These are phyloP conservation scores for Agrilus mali DNA, from an alignment of 2,888 invertebrate genomes.

Conservation along the genomic window DNA sequence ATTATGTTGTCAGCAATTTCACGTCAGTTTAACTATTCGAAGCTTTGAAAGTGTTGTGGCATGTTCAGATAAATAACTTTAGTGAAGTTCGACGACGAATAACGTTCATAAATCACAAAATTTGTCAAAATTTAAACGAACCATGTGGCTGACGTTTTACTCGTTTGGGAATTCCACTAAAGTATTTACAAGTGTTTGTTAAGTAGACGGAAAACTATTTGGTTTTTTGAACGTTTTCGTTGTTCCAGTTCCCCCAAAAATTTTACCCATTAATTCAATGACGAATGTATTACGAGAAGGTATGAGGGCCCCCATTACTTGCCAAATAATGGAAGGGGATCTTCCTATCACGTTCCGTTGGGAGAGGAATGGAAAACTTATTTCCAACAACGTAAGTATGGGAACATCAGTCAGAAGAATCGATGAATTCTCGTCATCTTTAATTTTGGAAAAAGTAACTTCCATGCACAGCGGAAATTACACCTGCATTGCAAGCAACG, in stretches of 20 bases:
- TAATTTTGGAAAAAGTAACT: constrained; percentile 75
- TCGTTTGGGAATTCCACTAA: no score
- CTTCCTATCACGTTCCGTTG: constrained; percentile 83
- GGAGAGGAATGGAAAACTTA: constrained; percentile 76
- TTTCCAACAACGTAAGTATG: constrained; percentile 35
- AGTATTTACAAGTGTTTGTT: no score
- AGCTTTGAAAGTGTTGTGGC: no score
- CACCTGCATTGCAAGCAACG: constrained; percentile 82
- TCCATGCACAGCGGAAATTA: constrained; percentile 82
- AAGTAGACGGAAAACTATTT: no score
- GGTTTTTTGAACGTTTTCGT: constrained; percentile 1
- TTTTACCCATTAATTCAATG: constrained; percentile 71
- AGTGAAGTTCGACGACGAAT: no score
- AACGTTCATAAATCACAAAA: no score
- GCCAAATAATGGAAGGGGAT: constrained; percentile 85
- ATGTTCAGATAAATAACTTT: no score
- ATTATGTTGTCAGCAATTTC: no score
- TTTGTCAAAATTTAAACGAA: no score
- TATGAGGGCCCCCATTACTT: constrained; percentile 80
- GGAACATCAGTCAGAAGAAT: constrained; percentile 47
- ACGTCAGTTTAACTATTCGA: no score
- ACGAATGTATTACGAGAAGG: constrained; percentile 71
- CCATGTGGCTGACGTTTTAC: no score
- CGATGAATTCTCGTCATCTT: constrained; percentile 76
- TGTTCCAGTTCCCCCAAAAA: constrained; percentile 65